Base-by-base conservation (phyloP, 2,113 vertebrate genomes). In the Progne subis region DNA sequence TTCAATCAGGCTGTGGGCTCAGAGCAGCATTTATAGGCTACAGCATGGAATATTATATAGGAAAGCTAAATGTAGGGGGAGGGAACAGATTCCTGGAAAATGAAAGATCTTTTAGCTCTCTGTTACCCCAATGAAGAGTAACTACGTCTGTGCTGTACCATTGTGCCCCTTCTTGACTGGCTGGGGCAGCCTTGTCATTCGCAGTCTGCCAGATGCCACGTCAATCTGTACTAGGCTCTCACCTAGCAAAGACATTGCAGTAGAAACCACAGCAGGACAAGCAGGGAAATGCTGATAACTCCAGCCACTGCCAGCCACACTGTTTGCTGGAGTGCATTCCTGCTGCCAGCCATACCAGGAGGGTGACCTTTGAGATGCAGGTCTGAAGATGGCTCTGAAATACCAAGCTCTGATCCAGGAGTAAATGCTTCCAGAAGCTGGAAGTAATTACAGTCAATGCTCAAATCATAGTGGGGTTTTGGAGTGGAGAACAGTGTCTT, bases 1-100 rank as follows among this genome's bases (percentile, higher is more conserved):
- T 98, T 98, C 98, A 98, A 98, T 98, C 98, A 98, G 96, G 97
- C 98, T 97, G 98, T 98, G 98, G 98, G 97, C 98, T 97, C 97
- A 96, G 96, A 97, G 97, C 98, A 97, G 97, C 97, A 97, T 98
- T 98, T 98, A 98, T 98, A 98, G 97, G 98, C 97, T 97, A 97
- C 97, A 98, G 96, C 97, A 96, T 98, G 98, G 98, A 98, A 98
- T 98, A 98, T 98, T 98, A 98, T 98, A 98, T 97, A 98, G 97
- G 97, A 96, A 98, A 97, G 95, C 86, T 94, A 95, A 88, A 97
- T 92, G 96, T 90, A 56, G 97, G 96, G 96, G 98, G 97, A 97
- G 94, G 97, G 95, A 92, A 95, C 91, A 94, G 88, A 96, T 98
- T 98, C 97, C 98, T 97, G 98, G 97, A 97, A 98, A 96, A 97